Percentiles rank a stretch among this genome's conserved stretches.
These are phyloP conservation scores for Apistogramma diplotaenia DNA, from an alignment of 2,113 vertebrate species.

Conservation along the genomic window DNA sequence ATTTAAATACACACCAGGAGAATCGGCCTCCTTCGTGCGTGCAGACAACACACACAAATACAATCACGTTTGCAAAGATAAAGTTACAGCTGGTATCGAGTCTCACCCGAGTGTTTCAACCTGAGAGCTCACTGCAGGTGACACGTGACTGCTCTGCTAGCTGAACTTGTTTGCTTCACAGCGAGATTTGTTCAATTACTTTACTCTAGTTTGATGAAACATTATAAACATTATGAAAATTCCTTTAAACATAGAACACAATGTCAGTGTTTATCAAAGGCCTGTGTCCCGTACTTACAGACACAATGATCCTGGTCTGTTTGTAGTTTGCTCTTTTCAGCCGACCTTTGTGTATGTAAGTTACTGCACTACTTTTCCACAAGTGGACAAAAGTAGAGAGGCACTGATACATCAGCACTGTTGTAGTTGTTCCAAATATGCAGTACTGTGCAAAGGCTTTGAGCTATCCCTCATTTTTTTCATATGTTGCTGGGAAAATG, in stretches of 20 bases:
- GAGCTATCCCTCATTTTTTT: neutral
- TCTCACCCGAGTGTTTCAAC: conserved; percentile 16
- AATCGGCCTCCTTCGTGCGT: neutral
- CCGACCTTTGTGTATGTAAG: conserved; percentile 3
- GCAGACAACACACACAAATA: conserved; percentile 8
- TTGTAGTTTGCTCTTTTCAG: conserved; percentile 3
- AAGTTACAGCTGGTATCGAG: conserved; percentile 38
- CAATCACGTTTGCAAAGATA: conserved; percentile 35
- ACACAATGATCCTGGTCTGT: neutral
- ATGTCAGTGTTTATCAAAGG: neutral
- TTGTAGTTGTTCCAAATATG: neutral
- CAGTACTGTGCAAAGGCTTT: neutral
- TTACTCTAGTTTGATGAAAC: conserved; percentile 1
- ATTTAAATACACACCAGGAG: conserved; percentile 38
- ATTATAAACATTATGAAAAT: neutral
- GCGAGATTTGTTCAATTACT: conserved; percentile 26
- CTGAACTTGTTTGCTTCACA: conserved; percentile 20
- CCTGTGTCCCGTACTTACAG: neutral
- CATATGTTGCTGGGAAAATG: neutral
- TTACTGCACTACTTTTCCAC: conserved; percentile 40
- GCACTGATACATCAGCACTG: neutral
- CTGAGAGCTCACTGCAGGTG: conserved; percentile 5
- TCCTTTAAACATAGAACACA: neutral
- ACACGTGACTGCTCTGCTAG: conserved; percentile 18
- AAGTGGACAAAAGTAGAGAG: neutral